Evolutionary conservation across 2,888 invertebrate species (phyloP), one percentile per base, ranked within the genome.

Genomic region (Rosalia funebris): DNA sequence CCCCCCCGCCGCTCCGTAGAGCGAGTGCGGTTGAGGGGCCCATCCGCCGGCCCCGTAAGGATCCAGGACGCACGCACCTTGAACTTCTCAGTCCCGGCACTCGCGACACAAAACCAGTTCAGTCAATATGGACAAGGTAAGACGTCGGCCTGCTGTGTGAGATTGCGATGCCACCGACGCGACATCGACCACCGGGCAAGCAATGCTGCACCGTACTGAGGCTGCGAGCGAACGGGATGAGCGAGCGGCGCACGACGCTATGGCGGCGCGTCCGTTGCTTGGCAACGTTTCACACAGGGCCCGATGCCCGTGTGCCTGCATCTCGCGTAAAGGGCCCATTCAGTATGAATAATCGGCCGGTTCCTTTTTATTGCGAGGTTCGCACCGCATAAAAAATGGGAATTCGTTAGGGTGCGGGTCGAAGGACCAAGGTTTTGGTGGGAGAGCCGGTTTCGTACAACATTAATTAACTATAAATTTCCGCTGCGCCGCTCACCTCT

Each of bases 41-140:
- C 77, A 79, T 80, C 83, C 83, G 74, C 80, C 80, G 71, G 80
- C 79, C 75, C 81, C 81, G 76, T 83, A 83, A 67, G 83, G 83
- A 82, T 84, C 84, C 84, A 84, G 83, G 74, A 71, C 73, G 71
- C 68, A 60, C 65, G 62, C 65, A 68, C 68, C 60, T 69, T 67
- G 61, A 56, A 53, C 54, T 55, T 42, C 55, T 16, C 55, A 34
- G 42, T 39, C 53, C 46, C 62, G n/a, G n/a, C n/a, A 42, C 58
- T 54, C 58, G 46, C 31, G 53, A 64, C 62, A 52, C 68, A 17
- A 60, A 44, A 57, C 52, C 48, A 11, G 39, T 44, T 47, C 48
- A 58, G 44, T 53, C 48, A 58, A 50, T 44, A 44, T 32, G 53
- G 42, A 25, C 53, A 53, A 32, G 50, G 44, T 32, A 37, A 61